These are phyloP conservation scores for Rhagoletis zephyria DNA, from an alignment of 1,140 invertebrate species.

Conservation along the genomic window DNA sequence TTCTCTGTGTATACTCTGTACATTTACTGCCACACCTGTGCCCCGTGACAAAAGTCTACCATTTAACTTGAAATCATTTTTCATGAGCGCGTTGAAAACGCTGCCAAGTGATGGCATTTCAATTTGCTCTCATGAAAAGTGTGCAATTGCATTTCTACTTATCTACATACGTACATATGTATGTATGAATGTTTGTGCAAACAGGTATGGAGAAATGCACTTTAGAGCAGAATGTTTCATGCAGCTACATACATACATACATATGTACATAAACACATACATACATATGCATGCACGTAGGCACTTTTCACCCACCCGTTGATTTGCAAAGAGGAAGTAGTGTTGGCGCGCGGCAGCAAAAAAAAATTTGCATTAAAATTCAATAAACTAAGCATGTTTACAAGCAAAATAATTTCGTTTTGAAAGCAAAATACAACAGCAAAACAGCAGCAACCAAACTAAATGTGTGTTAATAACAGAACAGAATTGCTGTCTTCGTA, in stretches of 20 bases:
- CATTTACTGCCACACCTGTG: too few species aligned
- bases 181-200: neutral
- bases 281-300: neutral
- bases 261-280: neutral
- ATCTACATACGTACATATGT: neutral
- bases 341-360: neutral
- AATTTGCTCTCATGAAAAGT: too few species aligned
- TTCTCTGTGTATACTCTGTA: too few species aligned
- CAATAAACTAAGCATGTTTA: constrained; percentile 28
- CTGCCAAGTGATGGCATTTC: too few species aligned
- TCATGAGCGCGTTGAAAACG: too few species aligned
- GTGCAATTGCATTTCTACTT: neutral
- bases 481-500: constrained; percentile 41
- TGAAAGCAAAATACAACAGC: constrained; percentile 1
- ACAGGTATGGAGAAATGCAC: neutral
- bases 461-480: neutral
- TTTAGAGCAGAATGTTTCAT: neutral
- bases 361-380: constrained; percentile 38
- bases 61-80: too few species aligned
- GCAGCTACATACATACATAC: neutral
- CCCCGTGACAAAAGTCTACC: too few species aligned
- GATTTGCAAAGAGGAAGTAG: constrained; percentile 26
- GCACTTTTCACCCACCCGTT: neutral
- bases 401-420: constrained; percentile 48
- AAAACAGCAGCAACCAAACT: neutral